These are phyloP conservation scores for Tor tambroides DNA, from an alignment of 2,113 vertebrate species.

Conservation along the genomic window DNA sequence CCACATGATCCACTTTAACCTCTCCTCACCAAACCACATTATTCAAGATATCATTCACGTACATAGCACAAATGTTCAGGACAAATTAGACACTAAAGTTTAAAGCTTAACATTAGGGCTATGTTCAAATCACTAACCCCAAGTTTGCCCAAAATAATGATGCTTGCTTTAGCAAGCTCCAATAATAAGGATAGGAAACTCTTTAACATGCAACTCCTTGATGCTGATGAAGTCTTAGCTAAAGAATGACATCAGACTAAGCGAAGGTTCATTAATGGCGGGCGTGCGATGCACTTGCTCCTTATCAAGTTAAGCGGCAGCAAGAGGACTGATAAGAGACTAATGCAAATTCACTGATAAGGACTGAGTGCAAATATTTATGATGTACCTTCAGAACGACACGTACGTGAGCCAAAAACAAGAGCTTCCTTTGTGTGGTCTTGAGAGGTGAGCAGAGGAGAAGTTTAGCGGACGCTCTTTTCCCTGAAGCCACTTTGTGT, in stretches of 20 bases:
- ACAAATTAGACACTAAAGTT: neutral
- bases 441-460: slow-evolving; percentile 14
- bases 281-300: slow-evolving; percentile 77
- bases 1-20: neutral
- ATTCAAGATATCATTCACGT: neutral
- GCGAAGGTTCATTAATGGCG: slow-evolving; percentile 90
- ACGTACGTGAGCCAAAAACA: neutral
- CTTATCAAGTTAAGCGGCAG: slow-evolving; percentile 79
- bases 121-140: neutral
- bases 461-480: slow-evolving; percentile 74
- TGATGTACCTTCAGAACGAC: slow-evolving; percentile 88
- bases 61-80: neutral
- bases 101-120: neutral
- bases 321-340: slow-evolving; percentile 88
- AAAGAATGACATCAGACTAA: slow-evolving; percentile 85
- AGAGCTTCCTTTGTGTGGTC: slow-evolving; percentile 34
- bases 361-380: slow-evolving; percentile 94
- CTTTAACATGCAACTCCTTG: slow-evolving; percentile 83
- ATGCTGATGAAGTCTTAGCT: slow-evolving; percentile 88
- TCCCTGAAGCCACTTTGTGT: slow-evolving; percentile 83
- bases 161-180: neutral
- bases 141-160: neutral
- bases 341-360: slow-evolving; percentile 93
- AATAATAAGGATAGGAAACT: neutral
- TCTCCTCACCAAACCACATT: neutral